Evolutionary conservation across 2,888 invertebrate species (phyloP), one percentile per base, ranked within the genome.

Genomic region (Cosmia pyralina): DNA sequence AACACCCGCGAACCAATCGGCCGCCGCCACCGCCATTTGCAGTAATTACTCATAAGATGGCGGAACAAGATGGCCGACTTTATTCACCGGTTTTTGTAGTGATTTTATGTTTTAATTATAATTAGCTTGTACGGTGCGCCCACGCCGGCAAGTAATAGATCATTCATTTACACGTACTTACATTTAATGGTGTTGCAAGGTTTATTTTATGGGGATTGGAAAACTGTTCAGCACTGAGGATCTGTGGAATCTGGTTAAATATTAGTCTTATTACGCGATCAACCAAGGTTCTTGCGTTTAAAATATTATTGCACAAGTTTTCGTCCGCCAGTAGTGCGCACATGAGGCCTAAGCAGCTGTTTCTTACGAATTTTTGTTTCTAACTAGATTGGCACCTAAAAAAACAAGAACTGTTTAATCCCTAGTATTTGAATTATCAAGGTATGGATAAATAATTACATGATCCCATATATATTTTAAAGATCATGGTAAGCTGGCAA

Each of bases 21-120:
- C n/a, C 60, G 85, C 84, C 81, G 83, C 83, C 83, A 85, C 90
- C 83, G 93, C 94, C 95, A 95, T 95, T 92, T 93, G 92, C 83
- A 73, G 89, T 90, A 93, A 94, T 94, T 94, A 91, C 89, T 87
- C 87, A 93, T 88, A 93, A 93, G 88, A 94, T 93, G 94, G 93
- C 91, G 86, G 89, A 87, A 81, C 88, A 93, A 93, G 82, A 93
- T 94, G 93, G 93, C 92, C 88, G 89, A 84, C 83, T 85, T 83
- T 87, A 87, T 92, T 93, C 88, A 88, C 85, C 48, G 75, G 88
- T 81, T 93, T 93, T 93, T 94, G 92, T 88, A 79, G 75, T 80
- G 86, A 86, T 82, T 88, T 87, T 85, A 81, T 83, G 85, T 76
- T 87, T 81, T 85, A 85, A 85, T 87, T 87, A 68, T 83, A 69